Evolutionary conservation across 2,113 vertebrate genomes (phyloP).

Genomic region (Semicossyphus pulcher): DNA sequence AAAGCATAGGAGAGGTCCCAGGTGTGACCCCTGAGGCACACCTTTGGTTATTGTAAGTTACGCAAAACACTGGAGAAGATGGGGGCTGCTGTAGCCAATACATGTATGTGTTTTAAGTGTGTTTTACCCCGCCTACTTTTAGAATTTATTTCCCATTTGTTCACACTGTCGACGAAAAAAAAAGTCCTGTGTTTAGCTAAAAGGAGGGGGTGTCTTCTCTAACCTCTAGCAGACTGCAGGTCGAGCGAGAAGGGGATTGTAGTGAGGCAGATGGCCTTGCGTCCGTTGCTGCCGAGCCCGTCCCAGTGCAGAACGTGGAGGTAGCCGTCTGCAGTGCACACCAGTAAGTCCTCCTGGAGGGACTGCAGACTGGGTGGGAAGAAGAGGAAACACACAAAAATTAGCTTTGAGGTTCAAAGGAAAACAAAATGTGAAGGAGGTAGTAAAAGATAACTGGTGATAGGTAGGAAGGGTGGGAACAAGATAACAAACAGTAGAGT

Average conservation of each 20-base stretch:
- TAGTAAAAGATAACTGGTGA: background rate
- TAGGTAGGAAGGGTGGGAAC: constrained; percentile 10
- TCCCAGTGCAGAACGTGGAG: constrained; percentile 98
- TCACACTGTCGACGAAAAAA: background rate
- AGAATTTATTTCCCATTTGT: too few species aligned
- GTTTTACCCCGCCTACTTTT: too few species aligned
- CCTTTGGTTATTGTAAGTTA: too few species aligned
- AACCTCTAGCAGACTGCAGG: constrained; percentile 95
- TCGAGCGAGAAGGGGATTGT: constrained; percentile 96
- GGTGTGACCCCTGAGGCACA: too few species aligned
- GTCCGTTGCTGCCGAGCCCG: constrained; percentile 91
- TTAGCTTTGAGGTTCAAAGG: background rate
- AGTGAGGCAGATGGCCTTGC: constrained; percentile 92
- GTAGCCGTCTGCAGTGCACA: constrained; percentile 93
- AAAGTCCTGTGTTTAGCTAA: background rate
- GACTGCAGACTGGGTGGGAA: constrained; percentile 89
- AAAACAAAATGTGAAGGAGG: background rate
- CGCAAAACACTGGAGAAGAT: too few species aligned
- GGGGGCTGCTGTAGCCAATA: too few species aligned
- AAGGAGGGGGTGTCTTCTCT: constrained; percentile 13
- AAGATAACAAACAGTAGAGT: constrained; percentile 35
- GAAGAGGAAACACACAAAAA: background rate
- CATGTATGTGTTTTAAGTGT: too few species aligned
- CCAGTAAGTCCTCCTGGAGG: constrained; percentile 92
- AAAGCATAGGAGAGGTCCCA: too few species aligned